These are phyloP conservation scores for Drosophila virilis DNA, from an alignment of 1,140 invertebrate species.

Conservation along the genomic window DNA sequence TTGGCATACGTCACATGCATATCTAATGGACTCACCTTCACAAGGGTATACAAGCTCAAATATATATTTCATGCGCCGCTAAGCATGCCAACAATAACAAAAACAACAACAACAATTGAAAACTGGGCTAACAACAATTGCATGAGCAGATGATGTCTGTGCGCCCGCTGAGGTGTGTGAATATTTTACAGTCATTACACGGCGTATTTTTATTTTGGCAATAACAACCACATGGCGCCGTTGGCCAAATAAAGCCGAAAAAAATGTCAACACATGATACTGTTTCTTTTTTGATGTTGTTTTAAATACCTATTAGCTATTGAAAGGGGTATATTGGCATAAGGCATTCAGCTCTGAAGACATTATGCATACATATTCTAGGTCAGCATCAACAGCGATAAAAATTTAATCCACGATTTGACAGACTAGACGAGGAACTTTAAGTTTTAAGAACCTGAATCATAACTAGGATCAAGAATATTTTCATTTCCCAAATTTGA, in stretches of 20 bases:
- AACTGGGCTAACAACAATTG: conserved; percentile 76
- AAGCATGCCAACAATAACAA: conserved; percentile 18
- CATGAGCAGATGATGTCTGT: conserved; percentile 35
- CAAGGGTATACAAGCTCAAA: conserved; percentile 12
- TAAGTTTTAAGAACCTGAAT: too few relatives aligned
- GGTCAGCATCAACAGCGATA: too few relatives aligned
- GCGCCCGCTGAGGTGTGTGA: conserved; percentile 66
- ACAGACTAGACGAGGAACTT: too few relatives aligned
- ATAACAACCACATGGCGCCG: conserved; percentile 47
- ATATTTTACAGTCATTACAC: conserved; percentile 77
- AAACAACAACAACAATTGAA: conserved; percentile 42
- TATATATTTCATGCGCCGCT: conserved; percentile 44
- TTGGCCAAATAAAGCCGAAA: conserved; percentile 74
- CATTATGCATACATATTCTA: too few relatives aligned
- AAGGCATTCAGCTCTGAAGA: neutral
- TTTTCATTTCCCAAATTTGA: too few relatives aligned
- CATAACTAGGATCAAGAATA: too few relatives aligned
- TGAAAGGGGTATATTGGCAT: neutral
- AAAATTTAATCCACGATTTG: too few relatives aligned
- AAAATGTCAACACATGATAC: conserved; percentile 75
- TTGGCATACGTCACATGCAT: conserved; percentile 20
- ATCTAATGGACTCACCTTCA: conserved; percentile 1
- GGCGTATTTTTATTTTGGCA: conserved; percentile 65
- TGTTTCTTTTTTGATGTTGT: conserved; percentile 36
- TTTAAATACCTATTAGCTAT: conserved; percentile 13